Evolutionary conservation across 23 tunicate genomes (phyloP), one percentile per base, ranked within the genome.

Genomic region (Aplidium turbinatum): DNA sequence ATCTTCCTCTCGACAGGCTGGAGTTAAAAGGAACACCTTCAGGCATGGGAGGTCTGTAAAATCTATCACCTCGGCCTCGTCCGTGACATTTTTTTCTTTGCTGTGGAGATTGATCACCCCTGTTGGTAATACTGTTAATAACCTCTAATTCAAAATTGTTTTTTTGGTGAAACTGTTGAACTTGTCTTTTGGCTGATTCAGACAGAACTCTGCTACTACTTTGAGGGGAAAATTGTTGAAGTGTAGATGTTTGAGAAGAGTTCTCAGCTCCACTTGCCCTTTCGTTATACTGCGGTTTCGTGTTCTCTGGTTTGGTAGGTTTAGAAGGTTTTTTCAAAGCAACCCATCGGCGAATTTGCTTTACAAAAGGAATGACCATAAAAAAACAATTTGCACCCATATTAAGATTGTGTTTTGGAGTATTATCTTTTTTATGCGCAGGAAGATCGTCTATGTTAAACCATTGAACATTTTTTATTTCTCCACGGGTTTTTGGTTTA

Each of bases 291-390:
- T n/a, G n/a, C n/a, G n/a, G n/a, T n/a, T n/a, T n/a, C n/a, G n/a
- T n/a, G n/a, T n/a, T n/a, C n/a, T n/a, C n/a, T n/a, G n/a, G n/a
- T n/a, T n/a, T n/a, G n/a, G n/a, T n/a, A n/a, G n/a, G n/a, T n/a
- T n/a, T n/a, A n/a, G n/a, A n/a, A n/a, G 78, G 11, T 39, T 79
- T 80, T 31, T 67, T 72, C 1, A 63, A 28, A 21, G 83, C 73
- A 46, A 94, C 75, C 95, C 95, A 94, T 46, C 68, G 64, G 38
- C 86, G 57, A 4, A 94, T 54, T 46, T 87, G 85, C 58, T 71
- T 87, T 0, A 80, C 85, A 77, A 94, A 94, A 1, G 99, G 99
- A 40, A 89, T 87, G 0, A 94, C 99, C 99, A 94, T 94, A 57
- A 87, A 94, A 77, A 94, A 94, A 57, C 79, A 72, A 57, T 93